Base-by-base conservation (phyloP, 2,888 invertebrate genomes). In the Drosophila longiperda region DNA sequence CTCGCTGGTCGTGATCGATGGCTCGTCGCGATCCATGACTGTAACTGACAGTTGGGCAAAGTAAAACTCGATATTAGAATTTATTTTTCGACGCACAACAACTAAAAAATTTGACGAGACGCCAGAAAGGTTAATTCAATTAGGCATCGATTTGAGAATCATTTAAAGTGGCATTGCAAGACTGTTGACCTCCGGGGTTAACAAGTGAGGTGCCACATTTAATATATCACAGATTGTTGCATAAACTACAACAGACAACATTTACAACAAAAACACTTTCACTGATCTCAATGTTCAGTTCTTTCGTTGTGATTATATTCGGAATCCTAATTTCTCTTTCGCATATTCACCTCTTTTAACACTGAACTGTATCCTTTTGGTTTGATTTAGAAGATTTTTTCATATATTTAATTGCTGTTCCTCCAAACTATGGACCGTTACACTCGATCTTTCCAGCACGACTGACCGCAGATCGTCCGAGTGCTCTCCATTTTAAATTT, bases 11-110 rank as follows among this genome's bases (percentile, higher is more conserved):
- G 87, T 82, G 45, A 80, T 69, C 17, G 91, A 86, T 33, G 87
- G 82, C 64, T 84, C 90, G 59, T 91, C 91, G 61, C 80, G 87
- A 62, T 91, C 91, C 91, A 91, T 91, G 33, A 29, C n/a, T 77
- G 32, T 48, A 70, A 53, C 57, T 62, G 50, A 45, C 40, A 59
- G 42, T 36, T 36, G 33, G 15, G 42, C 58, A 64, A 70, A 61
- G 64, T 58, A 23, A 23, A 66, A 69, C 29, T 66, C 36, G 32
- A 58, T 54, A 74, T 70, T 55, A 38, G 32, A 67, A 74, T 63
- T 77, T 70, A 70, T 76, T 72, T 73, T 66, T 49, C 36, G 61
- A 66, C 42, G 53, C 66, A 77, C 58, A 73, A 57, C 40, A 62
- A 34, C 52, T 29, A 17, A 34, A 26, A 34, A 29, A 52, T 33